Conservation (phyloP, 2,888 invertebrate species). For the Andrena bicolor region DNA sequence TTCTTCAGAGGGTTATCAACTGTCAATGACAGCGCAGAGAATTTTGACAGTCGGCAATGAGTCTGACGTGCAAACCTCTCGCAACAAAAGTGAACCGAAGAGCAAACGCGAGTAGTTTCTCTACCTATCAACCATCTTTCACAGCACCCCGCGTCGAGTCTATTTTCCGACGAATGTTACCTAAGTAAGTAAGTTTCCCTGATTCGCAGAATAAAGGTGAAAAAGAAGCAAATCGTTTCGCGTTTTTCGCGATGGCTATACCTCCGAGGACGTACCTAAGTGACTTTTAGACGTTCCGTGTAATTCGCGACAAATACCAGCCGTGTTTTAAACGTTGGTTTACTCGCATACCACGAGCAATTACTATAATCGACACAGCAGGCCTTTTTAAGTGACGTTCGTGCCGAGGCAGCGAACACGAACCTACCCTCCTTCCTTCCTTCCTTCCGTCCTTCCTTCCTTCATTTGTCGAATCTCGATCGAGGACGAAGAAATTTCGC, state of each 20-base stretch:
- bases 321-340: constrained; percentile 78
- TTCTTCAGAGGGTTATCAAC: no score
- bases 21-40: no score
- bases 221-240: neutral
- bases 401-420: neutral
- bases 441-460: neutral
- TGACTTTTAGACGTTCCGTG: constrained; percentile 72
- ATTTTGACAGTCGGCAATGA: no score
- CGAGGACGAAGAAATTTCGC: neutral
- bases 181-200: constrained; percentile 35
- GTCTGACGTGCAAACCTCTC: no score
- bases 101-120: no score
- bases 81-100: no score
- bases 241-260: constrained; percentile 42
- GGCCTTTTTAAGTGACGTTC: constrained; percentile 71
- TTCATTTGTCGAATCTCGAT: neutral
- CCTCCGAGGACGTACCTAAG: constrained; percentile 62
- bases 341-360: constrained; percentile 75
- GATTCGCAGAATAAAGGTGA: constrained; percentile 29
- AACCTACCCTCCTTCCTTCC: neutral
- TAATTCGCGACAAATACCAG: constrained; percentile 76
- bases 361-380: constrained; percentile 75
- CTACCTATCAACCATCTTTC: no score
- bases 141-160: no score
- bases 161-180: no score